Evolutionary conservation across 2,113 vertebrate genomes (phyloP), one percentile per base, ranked within the genome.

Genomic region (Hylia prasina): DNA sequence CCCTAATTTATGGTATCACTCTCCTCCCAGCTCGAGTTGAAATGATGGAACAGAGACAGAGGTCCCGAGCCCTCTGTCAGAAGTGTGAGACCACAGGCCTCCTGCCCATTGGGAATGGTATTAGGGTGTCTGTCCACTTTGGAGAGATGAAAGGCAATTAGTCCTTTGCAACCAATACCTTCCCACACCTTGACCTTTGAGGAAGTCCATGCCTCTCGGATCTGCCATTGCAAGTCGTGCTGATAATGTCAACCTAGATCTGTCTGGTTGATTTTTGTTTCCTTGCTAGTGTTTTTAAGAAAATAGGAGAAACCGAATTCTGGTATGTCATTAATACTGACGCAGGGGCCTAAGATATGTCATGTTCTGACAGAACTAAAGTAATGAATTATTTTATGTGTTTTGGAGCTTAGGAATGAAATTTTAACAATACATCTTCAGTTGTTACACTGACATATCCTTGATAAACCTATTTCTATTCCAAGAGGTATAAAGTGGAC

Each of bases 1-100:
- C 40, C 21, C 35, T 1, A 0, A 3, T 77, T 70, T 15, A 51
- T 18, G 35, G 35, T 45, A 35, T 47, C 27, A 9, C 0, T 0
- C 33, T 64, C 40, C 14, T 82, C 48, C 35, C 3, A 0, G 56
- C 40, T 30, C 10, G 11, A 15, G 33, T 7, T 54, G 3, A 57
- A 72, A 40, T 30, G 75, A 47, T 50, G 40, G 37, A 45, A 53
- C 44, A 40, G 37, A 63, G 39, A 66, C 42, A 60, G 50, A 76
- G 22, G 21, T 66, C 69, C 39, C 39, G 35, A 65, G 13, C 42
- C 51, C 8, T 12, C 56, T 71, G 53, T 57, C 39, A 24, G 25
- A 11, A 44, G 19, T 44, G 22, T 44, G 39, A 80, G 31, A 56
- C 28, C 63, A 61, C 78, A 72, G 57, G n/a, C 40, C 48, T 70